Conservation (phyloP, 2,797 vertebrate species). For the Lepilemur ruficaudatus region DNA sequence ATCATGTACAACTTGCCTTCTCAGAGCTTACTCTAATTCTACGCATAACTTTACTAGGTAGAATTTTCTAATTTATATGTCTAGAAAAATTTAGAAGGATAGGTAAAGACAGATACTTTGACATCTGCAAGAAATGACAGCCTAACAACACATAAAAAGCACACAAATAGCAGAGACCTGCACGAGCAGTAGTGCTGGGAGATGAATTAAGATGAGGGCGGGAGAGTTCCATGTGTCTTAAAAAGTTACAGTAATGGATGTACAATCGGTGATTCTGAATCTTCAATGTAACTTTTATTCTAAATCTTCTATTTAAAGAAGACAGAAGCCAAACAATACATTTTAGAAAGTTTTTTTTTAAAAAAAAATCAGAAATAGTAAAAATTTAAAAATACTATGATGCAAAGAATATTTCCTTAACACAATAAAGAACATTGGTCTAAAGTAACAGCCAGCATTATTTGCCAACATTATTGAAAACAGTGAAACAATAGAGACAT, state of each 20-base stretch:
- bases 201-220: neutral
- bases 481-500: neutral
- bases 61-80: neutral
- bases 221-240: neutral
- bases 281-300: neutral
- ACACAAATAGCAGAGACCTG: neutral
- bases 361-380: conserved; percentile 3
- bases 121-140: neutral
- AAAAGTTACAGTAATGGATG: neutral
- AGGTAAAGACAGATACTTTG: neutral
- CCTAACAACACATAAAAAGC: neutral
- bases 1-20: neutral
- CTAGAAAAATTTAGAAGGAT: neutral
- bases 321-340: neutral
- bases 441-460: neutral
- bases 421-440: neutral
- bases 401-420: neutral
- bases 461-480: neutral
- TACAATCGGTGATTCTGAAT: neutral
- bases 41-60: neutral
- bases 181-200: neutral
- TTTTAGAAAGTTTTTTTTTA: neutral
- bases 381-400: neutral
- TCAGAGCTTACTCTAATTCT: neutral
- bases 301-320: neutral